Conservation (phyloP, 2,113 vertebrate species). For the Coptodon bakossiorum region DNA sequence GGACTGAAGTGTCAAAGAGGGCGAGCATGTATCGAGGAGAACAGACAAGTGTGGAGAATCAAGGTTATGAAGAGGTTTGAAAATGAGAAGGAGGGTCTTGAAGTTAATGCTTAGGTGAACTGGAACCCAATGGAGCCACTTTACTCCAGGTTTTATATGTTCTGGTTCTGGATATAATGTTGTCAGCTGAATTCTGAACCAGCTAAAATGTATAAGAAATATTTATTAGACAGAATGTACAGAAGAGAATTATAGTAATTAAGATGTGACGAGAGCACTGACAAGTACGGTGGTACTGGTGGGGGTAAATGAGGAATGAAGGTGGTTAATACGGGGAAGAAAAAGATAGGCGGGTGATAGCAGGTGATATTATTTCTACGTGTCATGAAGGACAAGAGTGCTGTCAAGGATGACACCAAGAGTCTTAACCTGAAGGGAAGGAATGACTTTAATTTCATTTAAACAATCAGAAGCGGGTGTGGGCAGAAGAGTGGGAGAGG, state of each 20-base stretch:
- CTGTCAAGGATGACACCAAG: neutral
- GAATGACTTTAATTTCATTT: accelerated
- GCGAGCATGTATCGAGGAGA: neutral
- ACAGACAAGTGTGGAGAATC: neutral
- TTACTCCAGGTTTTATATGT: neutral
- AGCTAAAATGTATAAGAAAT: no score
- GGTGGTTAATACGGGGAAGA: no score
- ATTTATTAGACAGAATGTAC: no score
- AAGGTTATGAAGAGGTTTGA: neutral
- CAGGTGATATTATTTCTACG: no score
- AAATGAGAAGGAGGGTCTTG: neutral
- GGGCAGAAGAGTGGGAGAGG: neutral
- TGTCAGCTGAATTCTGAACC: neutral
- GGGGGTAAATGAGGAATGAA: no score
- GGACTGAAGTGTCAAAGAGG: neutral
- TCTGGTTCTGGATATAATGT: neutral
- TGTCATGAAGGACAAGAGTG: accelerated
- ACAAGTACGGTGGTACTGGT: no score
- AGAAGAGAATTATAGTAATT: no score
- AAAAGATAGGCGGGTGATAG: no score
- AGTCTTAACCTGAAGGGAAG: neutral
- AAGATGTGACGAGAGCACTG: no score
- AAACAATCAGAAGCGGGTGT: neutral
- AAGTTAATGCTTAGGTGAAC: neutral
- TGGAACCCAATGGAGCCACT: neutral